Conservation (phyloP, 2,797 vertebrate genomes). For the Salarias fasciatus region DNA sequence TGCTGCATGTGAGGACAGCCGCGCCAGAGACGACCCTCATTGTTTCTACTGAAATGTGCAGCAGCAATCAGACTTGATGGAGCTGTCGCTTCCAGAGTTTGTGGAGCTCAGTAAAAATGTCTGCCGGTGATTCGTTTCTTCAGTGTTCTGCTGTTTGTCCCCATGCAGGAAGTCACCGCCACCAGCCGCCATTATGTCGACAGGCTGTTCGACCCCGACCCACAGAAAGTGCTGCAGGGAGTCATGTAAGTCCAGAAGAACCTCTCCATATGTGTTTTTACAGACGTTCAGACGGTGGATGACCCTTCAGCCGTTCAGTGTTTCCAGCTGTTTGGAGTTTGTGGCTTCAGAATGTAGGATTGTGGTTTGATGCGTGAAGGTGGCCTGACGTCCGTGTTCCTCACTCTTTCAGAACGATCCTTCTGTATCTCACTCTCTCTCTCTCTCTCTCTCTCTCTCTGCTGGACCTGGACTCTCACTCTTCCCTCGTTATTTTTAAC, state of each 20-base stretch:
- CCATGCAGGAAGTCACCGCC: conserved; percentile 94
- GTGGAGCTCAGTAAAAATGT: neutral
- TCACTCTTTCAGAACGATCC: too few relatives aligned
- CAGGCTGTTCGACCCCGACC: conserved; percentile 97
- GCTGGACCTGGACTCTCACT: conserved; percentile 43
- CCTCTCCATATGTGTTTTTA: neutral
- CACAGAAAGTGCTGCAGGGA: conserved; percentile 98
- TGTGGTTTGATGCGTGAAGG: too few relatives aligned
- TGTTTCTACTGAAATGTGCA: too few relatives aligned
- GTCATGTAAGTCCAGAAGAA: conserved; percentile 92
- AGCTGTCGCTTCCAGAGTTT: too few relatives aligned
- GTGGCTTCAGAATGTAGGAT: too few relatives aligned
- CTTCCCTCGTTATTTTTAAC: conserved; percentile 82
- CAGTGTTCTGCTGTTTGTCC: conserved; percentile 45
- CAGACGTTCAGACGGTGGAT: too few relatives aligned
- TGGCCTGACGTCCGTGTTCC: too few relatives aligned
- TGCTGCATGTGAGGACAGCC: neutral
- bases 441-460: conserved; percentile 15
- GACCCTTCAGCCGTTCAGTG: too few relatives aligned
- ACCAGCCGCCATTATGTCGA: conserved; percentile 99
- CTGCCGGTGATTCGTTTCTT: conserved; percentile 6
- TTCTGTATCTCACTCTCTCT: conserved; percentile 2
- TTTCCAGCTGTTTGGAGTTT: too few relatives aligned
- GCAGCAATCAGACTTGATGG: too few relatives aligned
- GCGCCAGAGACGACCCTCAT: too few relatives aligned